Base-by-base conservation (phyloP, 2,113 vertebrate genomes). In the Pitta sordida region DNA sequence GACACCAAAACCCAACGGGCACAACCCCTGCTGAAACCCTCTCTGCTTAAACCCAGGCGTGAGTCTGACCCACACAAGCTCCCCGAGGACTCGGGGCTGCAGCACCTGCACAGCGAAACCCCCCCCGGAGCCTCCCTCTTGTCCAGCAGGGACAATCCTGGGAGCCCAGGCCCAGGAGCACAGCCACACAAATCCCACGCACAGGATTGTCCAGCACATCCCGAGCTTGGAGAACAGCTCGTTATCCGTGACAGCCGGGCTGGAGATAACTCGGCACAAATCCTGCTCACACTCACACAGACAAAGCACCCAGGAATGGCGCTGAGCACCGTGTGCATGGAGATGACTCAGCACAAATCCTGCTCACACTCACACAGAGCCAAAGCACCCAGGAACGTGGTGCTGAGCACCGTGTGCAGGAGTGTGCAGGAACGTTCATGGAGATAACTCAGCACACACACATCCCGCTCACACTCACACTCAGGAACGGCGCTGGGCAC, bases 201-300 rank as follows among this genome's bases (percentile, higher is more conserved):
- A 8, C 22, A 24, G 58, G 39, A 41, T 46, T 7, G 23, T 13
- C 24, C 44, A 24, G 32, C 29, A 21, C 46, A n/a, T 5, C 32
- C 65, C 0, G 0, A n/a, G 22, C 29, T 32, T 37, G 7, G 36
- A 32, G 63, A 51, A 51, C 26, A 26, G 64, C 34, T 44, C 11
- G 1, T 29, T 30, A 23, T 3, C 24, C 7, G 0, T 4, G 23
- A 37, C 51, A 70, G 74, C n/a, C 52, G 18, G 36, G 36, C 3
- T 5, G 19, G 48, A 26, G 39, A 15, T 3, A 44, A 30, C 52
- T 53, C 41, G 17, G 11, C 37, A 29, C 21, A 39, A 49, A 29
- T 6, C 10, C 51, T 10, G 56, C 62, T 60, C 15, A 22, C 48
- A 17, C 16, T 19, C 22, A 18, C 70, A 30, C 13, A 24, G n/a